A percentile compares a stretch with the other conserved stretches of the same genome.
These are phyloP conservation scores for Pachliopta kotzebuea DNA, from an alignment of 2,888 invertebrate genomes.

Conservation along the genomic window DNA sequence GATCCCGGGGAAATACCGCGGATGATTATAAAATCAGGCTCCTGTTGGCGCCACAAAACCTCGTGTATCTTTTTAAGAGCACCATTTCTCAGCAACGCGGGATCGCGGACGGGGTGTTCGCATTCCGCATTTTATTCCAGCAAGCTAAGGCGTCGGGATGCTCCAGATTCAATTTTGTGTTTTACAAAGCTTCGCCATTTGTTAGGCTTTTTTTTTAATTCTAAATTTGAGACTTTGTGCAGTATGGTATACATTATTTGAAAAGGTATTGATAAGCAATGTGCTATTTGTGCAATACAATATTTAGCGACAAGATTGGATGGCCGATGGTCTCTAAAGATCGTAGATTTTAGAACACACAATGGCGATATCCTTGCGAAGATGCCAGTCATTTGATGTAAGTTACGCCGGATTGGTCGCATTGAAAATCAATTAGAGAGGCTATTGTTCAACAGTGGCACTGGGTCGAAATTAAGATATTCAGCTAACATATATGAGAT, in stretches of 20 bases:
- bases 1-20: constrained; percentile 23
- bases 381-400: too few species aligned
- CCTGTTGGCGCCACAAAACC: constrained; percentile 26
- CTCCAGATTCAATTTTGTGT: constrained; percentile 20
- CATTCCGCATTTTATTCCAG: constrained; percentile 24
- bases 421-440: too few species aligned
- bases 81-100: constrained; percentile 22
- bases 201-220: not conserved
- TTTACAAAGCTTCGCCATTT: constrained; percentile 1
- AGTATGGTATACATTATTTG: not conserved
- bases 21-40: constrained; percentile 28
- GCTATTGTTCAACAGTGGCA: too few species aligned
- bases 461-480: too few species aligned
- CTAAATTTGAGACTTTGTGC: not conserved
- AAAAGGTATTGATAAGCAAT: not conserved
- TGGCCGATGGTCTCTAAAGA: too few species aligned
- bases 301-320: too few species aligned
- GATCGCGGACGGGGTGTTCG: constrained; percentile 8
- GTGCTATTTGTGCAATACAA: too few species aligned
- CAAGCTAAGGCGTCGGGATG: not conserved
- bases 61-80: constrained; percentile 30
- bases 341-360: too few species aligned
- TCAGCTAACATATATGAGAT: too few species aligned
- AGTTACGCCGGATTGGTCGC: too few species aligned
- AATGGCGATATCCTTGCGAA: too few species aligned